A percentile compares a stretch with the other conserved stretches of the same genome.
Conservation (phyloP, 1,140 invertebrate species). For the Cotesia glomerata region DNA sequence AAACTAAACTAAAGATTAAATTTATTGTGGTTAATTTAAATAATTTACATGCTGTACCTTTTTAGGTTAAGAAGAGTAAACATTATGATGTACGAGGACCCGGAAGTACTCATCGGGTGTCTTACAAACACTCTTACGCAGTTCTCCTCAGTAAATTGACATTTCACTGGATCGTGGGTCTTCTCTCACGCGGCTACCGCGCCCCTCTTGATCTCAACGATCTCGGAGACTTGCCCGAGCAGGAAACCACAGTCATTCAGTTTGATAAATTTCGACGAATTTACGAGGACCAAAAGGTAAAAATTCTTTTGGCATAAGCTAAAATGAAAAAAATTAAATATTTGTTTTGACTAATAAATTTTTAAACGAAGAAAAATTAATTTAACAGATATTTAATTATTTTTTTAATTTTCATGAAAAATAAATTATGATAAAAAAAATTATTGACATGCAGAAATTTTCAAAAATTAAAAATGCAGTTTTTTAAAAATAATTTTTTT, state of each 20-base stretch:
- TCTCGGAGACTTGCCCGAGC: slow-evolving; percentile 73
- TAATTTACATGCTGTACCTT: background rate
- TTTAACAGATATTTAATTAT: no score
- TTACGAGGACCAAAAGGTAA: slow-evolving; percentile 63
- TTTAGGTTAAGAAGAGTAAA: slow-evolving; percentile 41
- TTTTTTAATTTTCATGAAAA: no score
- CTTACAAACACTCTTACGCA: slow-evolving; percentile 40
- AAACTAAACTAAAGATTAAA: slow-evolving; percentile 35
- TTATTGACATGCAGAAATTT: no score
- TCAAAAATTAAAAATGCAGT: no score
- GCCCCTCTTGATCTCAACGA: slow-evolving; percentile 72
- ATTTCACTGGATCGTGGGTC: slow-evolving; percentile 78
- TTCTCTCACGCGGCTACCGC: slow-evolving; percentile 72
- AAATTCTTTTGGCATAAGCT: background rate
- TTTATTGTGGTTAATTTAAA: slow-evolving; percentile 6
- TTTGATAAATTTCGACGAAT: slow-evolving; percentile 65
- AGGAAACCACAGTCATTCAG: slow-evolving; percentile 65
- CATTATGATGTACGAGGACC: slow-evolving; percentile 31
- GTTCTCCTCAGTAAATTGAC: slow-evolving; percentile 65
- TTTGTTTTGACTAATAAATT: no score
- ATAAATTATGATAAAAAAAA: no score
- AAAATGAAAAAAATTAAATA: no score
- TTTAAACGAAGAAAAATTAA: no score
- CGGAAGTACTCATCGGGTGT: slow-evolving; percentile 21
- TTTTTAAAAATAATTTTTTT: slow-evolving; percentile 16